These are phyloP conservation scores for Bombus huntii DNA, from an alignment of 1,140 invertebrate species.

Conservation along the genomic window DNA sequence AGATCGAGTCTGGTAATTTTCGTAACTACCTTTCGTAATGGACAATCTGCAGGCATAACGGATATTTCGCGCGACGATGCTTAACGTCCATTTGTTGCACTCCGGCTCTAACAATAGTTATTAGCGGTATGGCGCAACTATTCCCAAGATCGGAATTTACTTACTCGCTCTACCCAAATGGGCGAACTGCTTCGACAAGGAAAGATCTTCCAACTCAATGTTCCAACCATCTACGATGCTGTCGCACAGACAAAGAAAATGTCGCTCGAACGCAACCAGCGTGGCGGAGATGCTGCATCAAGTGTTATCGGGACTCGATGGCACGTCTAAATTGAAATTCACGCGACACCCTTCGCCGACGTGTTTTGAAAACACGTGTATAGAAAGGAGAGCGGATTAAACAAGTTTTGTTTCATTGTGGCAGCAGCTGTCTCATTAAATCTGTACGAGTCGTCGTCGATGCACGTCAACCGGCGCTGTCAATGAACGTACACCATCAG, in stretches of 20 bases:
- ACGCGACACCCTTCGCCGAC: neutral
- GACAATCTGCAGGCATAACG: neutral
- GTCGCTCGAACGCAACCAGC: neutral
- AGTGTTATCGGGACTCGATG: neutral
- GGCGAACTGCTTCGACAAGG: too few species aligned
- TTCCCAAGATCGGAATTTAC: conserved; percentile 13
- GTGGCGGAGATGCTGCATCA: too few species aligned
- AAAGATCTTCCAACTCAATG: too few species aligned
- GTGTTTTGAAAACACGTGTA: neutral
- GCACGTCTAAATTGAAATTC: conserved; percentile 17
- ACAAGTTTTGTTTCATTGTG: neutral
- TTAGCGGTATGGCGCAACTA: neutral
- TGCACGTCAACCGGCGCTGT: neutral
- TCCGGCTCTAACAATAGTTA: neutral
- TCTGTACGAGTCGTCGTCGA: conserved; percentile 2
- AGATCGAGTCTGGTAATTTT: neutral
- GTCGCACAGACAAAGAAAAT: neutral
- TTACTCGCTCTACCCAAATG: neutral
- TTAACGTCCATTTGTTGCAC: neutral
- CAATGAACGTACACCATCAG: neutral
- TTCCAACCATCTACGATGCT: neutral
- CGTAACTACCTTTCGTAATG: neutral
- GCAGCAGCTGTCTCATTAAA: conserved; percentile 42
- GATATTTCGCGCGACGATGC: neutral
- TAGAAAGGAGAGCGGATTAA: neutral